Percentiles rank a stretch among this genome's conserved stretches.
phyloP scores from a whole-genome alignment of 2,797 vertebrate species.

The Peromyscus eremicus region DNA sequence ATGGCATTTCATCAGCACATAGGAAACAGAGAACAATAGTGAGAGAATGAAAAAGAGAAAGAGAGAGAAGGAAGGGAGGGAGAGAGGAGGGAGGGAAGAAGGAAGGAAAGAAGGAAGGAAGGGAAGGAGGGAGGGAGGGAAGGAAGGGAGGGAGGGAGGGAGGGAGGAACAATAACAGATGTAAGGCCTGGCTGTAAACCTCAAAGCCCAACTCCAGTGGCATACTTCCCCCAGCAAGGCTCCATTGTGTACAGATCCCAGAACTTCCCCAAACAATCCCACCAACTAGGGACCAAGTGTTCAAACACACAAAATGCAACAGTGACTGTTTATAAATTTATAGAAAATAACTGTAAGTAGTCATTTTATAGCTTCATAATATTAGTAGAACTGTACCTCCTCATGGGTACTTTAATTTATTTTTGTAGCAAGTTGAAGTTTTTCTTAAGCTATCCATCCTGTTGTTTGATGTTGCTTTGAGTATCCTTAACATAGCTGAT shows the following conservation, averaged over 20 bases:
- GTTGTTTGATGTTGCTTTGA: neutral
- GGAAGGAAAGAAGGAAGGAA: neutral
- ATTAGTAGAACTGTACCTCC: neutral
- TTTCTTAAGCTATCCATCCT: neutral
- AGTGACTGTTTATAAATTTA: neutral
- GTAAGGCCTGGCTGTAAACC: neutral
- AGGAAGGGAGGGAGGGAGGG: no score
- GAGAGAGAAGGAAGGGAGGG: neutral
- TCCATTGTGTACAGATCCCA: neutral
- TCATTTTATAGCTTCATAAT: neutral
- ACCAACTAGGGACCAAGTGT: neutral
- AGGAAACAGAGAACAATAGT: neutral
- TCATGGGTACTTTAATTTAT: neutral
- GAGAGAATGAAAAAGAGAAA: neutral
- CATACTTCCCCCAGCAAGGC: neutral
- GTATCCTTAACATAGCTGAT: neutral
- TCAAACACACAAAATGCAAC: neutral
- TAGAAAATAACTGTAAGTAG: neutral
- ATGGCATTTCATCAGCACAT: neutral
- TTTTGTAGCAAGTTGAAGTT: neutral
- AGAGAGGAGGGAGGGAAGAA: no score
- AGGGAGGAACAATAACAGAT: no score
- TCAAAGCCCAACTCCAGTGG: neutral
- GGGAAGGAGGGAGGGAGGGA: no score
- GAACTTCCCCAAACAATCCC: neutral